These are phyloP conservation scores for Halocaridina rubra DNA, from an alignment of 2,888 invertebrate species.

Conservation along the genomic window DNA sequence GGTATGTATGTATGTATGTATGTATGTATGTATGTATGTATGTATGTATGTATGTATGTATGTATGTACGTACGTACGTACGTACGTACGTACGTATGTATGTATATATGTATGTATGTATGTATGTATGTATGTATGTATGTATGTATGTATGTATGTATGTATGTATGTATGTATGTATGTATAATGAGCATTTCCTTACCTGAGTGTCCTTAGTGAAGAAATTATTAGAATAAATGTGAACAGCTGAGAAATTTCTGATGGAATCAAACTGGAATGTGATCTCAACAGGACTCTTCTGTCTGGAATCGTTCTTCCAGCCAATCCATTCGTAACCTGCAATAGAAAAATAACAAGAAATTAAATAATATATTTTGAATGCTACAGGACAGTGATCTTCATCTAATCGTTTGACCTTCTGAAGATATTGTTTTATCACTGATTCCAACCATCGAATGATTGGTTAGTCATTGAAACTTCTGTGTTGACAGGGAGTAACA, in stretches of 20 bases:
- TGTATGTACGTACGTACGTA: too few relatives aligned
- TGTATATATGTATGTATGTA: not conserved
- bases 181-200: too few relatives aligned
- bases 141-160: not conserved
- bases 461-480: too few relatives aligned
- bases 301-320: slow-evolving; percentile 80
- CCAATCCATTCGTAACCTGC: slow-evolving; percentile 87
- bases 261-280: slow-evolving; percentile 89
- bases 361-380: not conserved
- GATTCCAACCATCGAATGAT: too few relatives aligned
- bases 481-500: too few relatives aligned
- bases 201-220: slow-evolving; percentile 87
- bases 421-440: too few relatives aligned
- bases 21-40: too few relatives aligned
- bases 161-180: not conserved
- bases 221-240: slow-evolving; percentile 86
- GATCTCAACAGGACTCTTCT: slow-evolving; percentile 77
- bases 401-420: too few relatives aligned
- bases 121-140: not conserved
- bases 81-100: too few relatives aligned
- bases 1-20: too few relatives aligned
- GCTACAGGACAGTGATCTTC: too few relatives aligned
- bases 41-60: too few relatives aligned
- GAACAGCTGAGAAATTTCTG: slow-evolving; percentile 85
- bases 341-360: slow-evolving; percentile 8